Base-by-base conservation (phyloP, 1,140 invertebrate genomes). In the Meloidogyne floridensis region DNA sequence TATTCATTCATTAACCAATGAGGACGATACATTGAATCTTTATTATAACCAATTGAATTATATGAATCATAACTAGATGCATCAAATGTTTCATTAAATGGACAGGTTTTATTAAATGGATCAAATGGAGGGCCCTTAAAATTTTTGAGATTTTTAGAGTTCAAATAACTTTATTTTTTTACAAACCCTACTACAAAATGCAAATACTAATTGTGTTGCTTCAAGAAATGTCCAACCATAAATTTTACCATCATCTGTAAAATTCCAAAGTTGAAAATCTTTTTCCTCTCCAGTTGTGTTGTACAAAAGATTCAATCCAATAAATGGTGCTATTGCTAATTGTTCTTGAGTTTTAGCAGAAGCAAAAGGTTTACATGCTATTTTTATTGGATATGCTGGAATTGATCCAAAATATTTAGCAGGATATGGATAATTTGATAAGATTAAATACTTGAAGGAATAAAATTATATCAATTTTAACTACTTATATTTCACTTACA, bases 1-100 rank as follows among this genome's bases (percentile, higher is more conserved):
- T 95, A 98, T 77, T 94, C 92, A 3, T 93, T 90, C 73, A 93
- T 92, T 0, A 93, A 93, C 87, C 94, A 93, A 77, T 94, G 87
- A 13, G 92, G 91, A 8, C 93, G 91, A 0, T 95, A 94, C 32
- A 91, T 32, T 32, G 32, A 91, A 0, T 59, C 10, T 18, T 11
- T 43, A 65, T 47, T 43, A 59, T 43, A 78, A n/a, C 42, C 65
- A 18, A 77, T 9, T 32, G 32, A 32, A 13, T 59, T n/a, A 42
- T 43, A 20, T 42, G 54, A 54, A 59, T 77, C 9, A 11, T 77
- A 18, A 10, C 18, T 15, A 65, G 43, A 77, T 47, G 4, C 47
- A 4, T 47, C 47, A 4, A 47, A 47, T 47, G 47, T 47, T 47
- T 70, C 65, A 18, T 51, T 43, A 15, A 51, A 69, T 54, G 77